Conservation (phyloP, 2,888 invertebrate species). For the Drosophila infuscata region DNA sequence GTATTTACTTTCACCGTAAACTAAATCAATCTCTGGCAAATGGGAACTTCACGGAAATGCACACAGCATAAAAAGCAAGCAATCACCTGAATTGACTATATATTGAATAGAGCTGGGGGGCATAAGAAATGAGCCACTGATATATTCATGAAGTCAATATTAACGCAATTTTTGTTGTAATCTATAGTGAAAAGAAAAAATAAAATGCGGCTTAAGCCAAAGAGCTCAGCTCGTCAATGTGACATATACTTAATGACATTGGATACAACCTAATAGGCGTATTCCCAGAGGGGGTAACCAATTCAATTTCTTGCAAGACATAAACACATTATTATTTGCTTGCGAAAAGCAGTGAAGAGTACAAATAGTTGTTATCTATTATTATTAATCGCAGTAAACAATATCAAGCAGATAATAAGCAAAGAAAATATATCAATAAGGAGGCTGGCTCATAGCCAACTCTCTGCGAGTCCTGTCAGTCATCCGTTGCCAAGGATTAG, state of each 20-base stretch:
- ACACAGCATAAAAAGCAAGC: background rate
- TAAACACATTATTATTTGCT: conserved; percentile 8
- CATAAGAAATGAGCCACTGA: conserved; percentile 34
- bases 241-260: conserved; percentile 41
- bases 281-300: conserved; percentile 21
- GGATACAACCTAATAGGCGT: conserved; percentile 10
- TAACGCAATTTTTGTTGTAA: background rate
- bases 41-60: background rate
- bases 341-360: conserved; percentile 6
- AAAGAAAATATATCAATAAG: background rate
- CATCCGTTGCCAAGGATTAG: background rate
- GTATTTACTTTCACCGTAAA: background rate
- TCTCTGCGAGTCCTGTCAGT: background rate
- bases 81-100: background rate
- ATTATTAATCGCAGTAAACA: conserved; percentile 4
- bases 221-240: conserved; percentile 4
- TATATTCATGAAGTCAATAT: conserved; percentile 4
- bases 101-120: conserved; percentile 33
- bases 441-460: background rate
- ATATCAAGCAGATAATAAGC: background rate
- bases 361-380: conserved; percentile 1
- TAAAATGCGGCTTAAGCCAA: background rate
- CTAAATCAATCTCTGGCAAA: background rate
- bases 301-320: conserved; percentile 31
- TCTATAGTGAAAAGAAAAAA: background rate